Conservation (phyloP, 2,113 vertebrate species). For the Fregata magnificens region DNA sequence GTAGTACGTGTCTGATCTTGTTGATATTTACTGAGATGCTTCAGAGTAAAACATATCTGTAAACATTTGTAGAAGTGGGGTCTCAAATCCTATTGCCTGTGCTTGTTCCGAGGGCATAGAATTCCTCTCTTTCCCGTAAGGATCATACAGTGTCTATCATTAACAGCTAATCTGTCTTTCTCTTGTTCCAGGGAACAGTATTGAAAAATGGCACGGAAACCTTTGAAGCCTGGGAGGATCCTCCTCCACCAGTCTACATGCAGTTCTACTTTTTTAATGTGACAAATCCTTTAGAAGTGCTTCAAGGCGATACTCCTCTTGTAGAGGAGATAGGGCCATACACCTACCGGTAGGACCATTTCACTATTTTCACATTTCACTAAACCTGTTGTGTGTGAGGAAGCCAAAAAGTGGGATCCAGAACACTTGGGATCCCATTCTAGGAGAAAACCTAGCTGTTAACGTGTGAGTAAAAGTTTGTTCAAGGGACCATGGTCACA, state of each 20-base stretch:
- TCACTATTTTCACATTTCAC: neutral
- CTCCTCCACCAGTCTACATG: slow-evolving; percentile 89
- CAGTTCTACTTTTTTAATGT: slow-evolving; percentile 95
- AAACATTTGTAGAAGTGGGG: neutral
- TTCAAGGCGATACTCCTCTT: slow-evolving; percentile 78
- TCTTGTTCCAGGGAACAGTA: slow-evolving; percentile 80
- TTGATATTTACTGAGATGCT: neutral
- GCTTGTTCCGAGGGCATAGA: neutral
- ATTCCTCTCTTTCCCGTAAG: neutral
- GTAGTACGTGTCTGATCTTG: neutral
- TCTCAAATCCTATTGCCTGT: neutral
- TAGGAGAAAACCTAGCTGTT: no score
- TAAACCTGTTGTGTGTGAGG: neutral
- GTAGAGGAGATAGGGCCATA: slow-evolving; percentile 89
- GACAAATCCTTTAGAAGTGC: slow-evolving; percentile 84
- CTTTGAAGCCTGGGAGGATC: slow-evolving; percentile 88
- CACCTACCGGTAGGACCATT: slow-evolving; percentile 85
- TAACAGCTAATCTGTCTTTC: neutral
- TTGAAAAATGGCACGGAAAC: slow-evolving; percentile 86
- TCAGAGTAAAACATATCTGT: neutral
- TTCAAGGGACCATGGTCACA: neutral
- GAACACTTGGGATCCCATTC: fast-evolving
- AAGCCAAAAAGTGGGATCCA: neutral
- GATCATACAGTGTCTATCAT: neutral
- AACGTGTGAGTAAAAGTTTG: neutral